Evolutionary conservation across 1,140 invertebrate species (phyloP).

Genomic region (Magallana angulata): DNA sequence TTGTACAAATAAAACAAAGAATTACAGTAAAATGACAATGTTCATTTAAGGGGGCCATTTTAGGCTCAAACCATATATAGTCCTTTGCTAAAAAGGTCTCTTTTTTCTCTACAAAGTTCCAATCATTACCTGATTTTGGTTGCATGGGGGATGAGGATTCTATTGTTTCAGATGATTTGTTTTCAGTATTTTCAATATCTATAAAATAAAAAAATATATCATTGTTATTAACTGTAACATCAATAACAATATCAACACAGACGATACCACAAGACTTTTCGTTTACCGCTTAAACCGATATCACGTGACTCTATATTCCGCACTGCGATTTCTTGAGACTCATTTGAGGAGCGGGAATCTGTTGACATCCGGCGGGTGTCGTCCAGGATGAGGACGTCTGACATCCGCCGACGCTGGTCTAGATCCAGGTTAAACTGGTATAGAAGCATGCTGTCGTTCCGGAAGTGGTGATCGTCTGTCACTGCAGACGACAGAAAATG

Average conservation of each 20-base stretch:
- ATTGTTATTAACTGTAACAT: too few species aligned
- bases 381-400: constrained; percentile 62
- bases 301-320: neutral
- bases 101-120: neutral
- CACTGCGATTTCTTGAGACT: constrained; percentile 11
- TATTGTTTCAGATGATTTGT: neutral
- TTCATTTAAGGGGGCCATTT: too few species aligned
- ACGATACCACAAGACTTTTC: too few species aligned
- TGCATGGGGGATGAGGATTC: neutral
- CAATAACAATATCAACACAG: too few species aligned
- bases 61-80: too few species aligned
- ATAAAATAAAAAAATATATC: too few species aligned
- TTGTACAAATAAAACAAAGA: too few species aligned
- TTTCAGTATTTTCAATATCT: neutral
- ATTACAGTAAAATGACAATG: too few species aligned
- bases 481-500: constrained; percentile 59
- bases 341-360: neutral
- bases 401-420: constrained; percentile 60
- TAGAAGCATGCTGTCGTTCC: constrained; percentile 66
- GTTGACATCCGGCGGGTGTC: neutral
- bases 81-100: neutral
- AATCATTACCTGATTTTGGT: neutral
- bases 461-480: constrained; percentile 73
- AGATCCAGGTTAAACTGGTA: constrained; percentile 73
- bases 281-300: neutral